Base-by-base conservation (phyloP, 2,113 vertebrate genomes). In the Coturnix japonica region DNA sequence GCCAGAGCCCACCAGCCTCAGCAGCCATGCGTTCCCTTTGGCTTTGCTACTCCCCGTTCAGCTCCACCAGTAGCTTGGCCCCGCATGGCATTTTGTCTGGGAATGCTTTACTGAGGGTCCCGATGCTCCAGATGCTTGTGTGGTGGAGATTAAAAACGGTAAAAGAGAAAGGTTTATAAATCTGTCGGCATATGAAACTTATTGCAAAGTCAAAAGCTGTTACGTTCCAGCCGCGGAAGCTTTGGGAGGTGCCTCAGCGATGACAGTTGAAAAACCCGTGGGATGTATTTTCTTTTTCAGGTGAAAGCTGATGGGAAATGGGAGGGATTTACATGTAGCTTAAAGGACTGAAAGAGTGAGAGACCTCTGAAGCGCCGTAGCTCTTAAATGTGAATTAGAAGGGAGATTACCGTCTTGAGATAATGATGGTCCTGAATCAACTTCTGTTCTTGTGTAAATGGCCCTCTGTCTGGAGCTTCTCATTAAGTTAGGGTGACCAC, bases 271-370 rank as follows among this genome's bases (percentile, higher is more conserved):
- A 66, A 64, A 81, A 95, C n/a, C 21, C 0, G 0, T 31, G 67
- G 73, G 65, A 64, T 92, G 61, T 61, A 11, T 81, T 89, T 90
- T 91, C 64, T 88, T 21, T 77, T 88, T 81, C 86, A 78, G 47
- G 41, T 71, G 86, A 84, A 83, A 91, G 65, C 15, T 86, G 70
- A 37, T 67, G 63, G 57, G 74, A 84, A 86, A 63, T 56, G 47
- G n/a, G 77, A 86, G 70, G 35, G 73, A 75, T 86, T 90, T 78
- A 43, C 2, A 2, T 60, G 35, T 28, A 64, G 33, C 26, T 78
- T 47, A 81, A 78, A 88, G 11, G 44, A 78, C 35, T 20, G 78
- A 56, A 93, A 54, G 51, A 17, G 54, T 41, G 73, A 88, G 60
- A 74, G 25, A 86, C 69, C 56, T 71, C 73, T 63, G 66, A 90